Conservation (phyloP, 2,113 vertebrate genomes). For the Microcebus griseorufus region DNA sequence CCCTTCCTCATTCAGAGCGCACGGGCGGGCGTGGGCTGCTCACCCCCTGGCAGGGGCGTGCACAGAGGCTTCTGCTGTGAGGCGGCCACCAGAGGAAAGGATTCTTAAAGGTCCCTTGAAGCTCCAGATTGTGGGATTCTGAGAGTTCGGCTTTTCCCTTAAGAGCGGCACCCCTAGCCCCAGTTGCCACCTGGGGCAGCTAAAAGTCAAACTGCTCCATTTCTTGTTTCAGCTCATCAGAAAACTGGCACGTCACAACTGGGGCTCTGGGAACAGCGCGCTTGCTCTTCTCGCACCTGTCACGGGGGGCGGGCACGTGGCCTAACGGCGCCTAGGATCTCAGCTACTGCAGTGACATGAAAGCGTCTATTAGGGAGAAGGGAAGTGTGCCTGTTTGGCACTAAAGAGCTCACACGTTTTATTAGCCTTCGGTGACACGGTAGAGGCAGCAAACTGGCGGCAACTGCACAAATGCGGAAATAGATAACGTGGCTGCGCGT, state of each 20-base stretch:
- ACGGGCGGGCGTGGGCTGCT: not conserved
- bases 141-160: not conserved
- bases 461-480: not conserved
- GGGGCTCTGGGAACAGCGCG: not conserved
- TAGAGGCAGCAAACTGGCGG: not conserved
- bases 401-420: not conserved
- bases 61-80: not conserved
- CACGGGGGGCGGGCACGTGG: not conserved
- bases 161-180: not conserved
- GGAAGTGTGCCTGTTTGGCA: not conserved
- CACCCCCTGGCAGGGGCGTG: rapidly evolving
- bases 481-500: rapidly evolving
- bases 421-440: not conserved
- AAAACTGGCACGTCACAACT: not conserved
- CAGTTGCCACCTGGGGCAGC: not conserved
- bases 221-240: not conserved
- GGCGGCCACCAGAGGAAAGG: not conserved
- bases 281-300: not conserved
- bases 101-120: not conserved
- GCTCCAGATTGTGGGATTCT: not conserved
- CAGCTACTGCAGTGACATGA: not conserved
- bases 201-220: not conserved
- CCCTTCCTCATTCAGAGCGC: not conserved
- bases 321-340: not conserved
- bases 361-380: not conserved